Conservation (phyloP, 2,888 invertebrate genomes). For the Helicoverpa assulta region DNA sequence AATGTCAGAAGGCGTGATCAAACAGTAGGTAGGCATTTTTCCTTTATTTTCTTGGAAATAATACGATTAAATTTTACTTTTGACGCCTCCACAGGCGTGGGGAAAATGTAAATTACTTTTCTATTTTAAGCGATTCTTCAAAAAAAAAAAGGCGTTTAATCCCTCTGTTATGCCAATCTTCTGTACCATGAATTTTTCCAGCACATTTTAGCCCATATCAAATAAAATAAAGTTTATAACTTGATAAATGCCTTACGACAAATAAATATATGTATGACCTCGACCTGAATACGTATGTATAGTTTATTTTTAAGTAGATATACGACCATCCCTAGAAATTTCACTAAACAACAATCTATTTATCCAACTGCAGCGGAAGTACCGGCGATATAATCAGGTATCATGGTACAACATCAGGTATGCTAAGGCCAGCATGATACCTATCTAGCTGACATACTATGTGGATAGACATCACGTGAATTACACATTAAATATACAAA, state of each 20-base stretch:
- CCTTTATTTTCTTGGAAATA: conserved; percentile 23
- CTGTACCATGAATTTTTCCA: neutral
- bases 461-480: conserved; percentile 20
- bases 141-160: neutral
- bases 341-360: neutral
- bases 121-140: neutral
- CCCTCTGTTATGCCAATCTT: neutral
- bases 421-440: conserved; percentile 19
- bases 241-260: too few species aligned
- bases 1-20: conserved; percentile 9
- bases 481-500: conserved; percentile 22
- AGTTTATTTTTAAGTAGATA: neutral
- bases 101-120: conserved; percentile 19
- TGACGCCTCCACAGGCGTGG: conserved; percentile 21
- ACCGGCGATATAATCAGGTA: conserved; percentile 2
- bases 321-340: neutral
- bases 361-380: neutral
- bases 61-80: conserved; percentile 10
- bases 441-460: conserved; percentile 28
- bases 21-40: neutral
- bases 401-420: conserved; percentile 12
- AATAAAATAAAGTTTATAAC: too few species aligned
- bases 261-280: too few species aligned
- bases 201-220: neutral
- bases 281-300: too few species aligned